These are phyloP conservation scores for Cirrhinus molitorella DNA, from an alignment of 2,797 vertebrate species.

Conservation along the genomic window DNA sequence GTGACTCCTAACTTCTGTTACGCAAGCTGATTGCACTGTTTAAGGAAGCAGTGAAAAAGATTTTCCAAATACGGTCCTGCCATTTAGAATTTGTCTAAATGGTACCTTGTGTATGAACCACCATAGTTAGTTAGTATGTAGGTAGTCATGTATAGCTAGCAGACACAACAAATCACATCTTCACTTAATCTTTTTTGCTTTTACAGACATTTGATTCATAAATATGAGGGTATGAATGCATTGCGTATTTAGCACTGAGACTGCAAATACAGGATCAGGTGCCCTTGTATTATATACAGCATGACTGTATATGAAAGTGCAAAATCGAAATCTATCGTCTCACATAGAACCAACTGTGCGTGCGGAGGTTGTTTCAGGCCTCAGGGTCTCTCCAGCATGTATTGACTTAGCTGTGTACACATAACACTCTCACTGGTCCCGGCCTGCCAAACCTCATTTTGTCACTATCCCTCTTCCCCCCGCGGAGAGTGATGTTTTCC, in stretches of 20 bases:
- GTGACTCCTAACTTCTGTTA: not conserved
- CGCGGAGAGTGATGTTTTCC: slow-evolving; percentile 5
- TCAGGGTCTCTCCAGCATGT: slow-evolving; percentile 32
- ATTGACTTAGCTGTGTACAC: slow-evolving; percentile 43
- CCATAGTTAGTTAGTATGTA: not conserved
- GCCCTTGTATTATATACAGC: not conserved
- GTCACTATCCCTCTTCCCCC: slow-evolving; percentile 39
- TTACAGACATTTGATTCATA: not conserved
- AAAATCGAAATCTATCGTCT: not conserved
- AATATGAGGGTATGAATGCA: not conserved
- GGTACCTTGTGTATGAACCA: slow-evolving; percentile 1
- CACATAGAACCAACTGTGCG: not conserved
- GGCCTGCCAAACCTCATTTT: slow-evolving; percentile 44
- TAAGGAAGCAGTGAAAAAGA: not conserved
- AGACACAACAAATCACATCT: not conserved
- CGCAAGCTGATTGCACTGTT: not conserved
- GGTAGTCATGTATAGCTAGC: not conserved
- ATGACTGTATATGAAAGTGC: not conserved
- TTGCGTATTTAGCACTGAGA: not conserved
- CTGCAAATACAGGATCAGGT: not conserved
- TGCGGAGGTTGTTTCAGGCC: slow-evolving; percentile 13
- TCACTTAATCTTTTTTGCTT: not conserved
- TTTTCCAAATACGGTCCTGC: not conserved
- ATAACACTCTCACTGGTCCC: slow-evolving; percentile 20
- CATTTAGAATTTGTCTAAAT: not conserved